phyloP scores from a whole-genome alignment of 23 tunicate genomes.

The Corella eumyota region DNA sequence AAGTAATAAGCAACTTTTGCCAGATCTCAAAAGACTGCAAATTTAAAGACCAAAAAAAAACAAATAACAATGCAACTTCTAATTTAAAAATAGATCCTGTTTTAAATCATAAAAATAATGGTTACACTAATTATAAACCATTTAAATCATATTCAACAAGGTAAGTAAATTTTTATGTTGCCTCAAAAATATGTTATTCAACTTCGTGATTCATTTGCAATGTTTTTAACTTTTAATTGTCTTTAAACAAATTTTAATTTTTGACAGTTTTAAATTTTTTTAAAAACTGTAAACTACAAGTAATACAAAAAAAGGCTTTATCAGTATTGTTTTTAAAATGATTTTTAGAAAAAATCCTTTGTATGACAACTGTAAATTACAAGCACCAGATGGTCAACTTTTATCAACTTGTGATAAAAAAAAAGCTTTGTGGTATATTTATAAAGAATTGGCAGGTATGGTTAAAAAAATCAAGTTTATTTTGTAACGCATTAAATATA shows the following conservation, averaged over 20 bases:
- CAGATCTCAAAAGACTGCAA: constrained; percentile 24
- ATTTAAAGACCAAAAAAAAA: constrained; percentile 17
- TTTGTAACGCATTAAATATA: too few relatives aligned
- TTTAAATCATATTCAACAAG: constrained; percentile 56
- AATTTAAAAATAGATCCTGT: too few relatives aligned
- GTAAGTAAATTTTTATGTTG: constrained; percentile 6
- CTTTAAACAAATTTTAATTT: not conserved
- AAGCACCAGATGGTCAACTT: constrained; percentile 87
- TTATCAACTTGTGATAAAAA: constrained; percentile 83
- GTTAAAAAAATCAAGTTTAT: not conserved
- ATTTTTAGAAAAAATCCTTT: constrained; percentile 46
- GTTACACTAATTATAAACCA: constrained; percentile 12
- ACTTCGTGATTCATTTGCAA: not conserved
- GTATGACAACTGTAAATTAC: constrained; percentile 88
- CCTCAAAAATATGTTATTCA: not conserved
- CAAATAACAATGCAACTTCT: too few relatives aligned
- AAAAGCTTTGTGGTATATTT: constrained; percentile 79
- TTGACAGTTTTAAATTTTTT: not conserved
- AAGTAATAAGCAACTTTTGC: constrained; percentile 7
- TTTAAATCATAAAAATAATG: too few relatives aligned
- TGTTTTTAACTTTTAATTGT: not conserved
- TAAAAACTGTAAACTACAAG: not conserved
- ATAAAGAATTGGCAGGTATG: constrained; percentile 67
- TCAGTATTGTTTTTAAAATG: too few relatives aligned
- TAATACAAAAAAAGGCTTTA: not conserved